Percentiles rank a stretch among this genome's conserved stretches.
Conservation (phyloP, 2,888 invertebrate genomes). For the Mimas tiliae region DNA sequence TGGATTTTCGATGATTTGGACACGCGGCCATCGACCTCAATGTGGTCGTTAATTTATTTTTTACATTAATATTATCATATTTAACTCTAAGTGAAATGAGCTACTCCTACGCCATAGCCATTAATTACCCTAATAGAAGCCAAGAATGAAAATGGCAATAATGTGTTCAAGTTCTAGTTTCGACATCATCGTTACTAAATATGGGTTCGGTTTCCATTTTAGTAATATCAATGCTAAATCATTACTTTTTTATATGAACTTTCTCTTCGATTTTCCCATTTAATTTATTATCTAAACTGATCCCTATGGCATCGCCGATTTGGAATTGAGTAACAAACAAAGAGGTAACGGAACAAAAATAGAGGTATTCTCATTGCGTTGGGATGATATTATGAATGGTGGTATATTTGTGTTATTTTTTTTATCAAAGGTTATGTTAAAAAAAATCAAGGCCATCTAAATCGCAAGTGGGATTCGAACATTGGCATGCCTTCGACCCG, state of each 20-base stretch:
- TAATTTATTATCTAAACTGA: neutral
- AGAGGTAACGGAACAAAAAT: neutral
- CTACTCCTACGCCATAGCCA: constrained; percentile 6
- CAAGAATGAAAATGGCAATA: neutral
- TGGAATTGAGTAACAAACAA: neutral
- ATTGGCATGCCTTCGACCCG: constrained; percentile 62
- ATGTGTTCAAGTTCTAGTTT: neutral
- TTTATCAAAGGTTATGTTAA: constrained; percentile 59
- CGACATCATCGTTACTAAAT: neutral
- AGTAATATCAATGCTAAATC: no score
- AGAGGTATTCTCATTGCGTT: neutral
- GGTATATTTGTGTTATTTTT: constrained; percentile 41
- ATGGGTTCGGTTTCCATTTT: neutral
- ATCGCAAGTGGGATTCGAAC: constrained; percentile 62
- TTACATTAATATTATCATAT: constrained; percentile 4
- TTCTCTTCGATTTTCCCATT: neutral
- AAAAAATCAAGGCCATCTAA: constrained; percentile 65
- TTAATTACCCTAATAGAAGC: neutral
- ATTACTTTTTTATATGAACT: neutral
- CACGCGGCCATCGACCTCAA: constrained; percentile 46
- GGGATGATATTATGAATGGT: constrained; percentile 13
- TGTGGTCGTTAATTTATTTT: neutral
- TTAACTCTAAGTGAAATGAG: neutral
- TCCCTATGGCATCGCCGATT: neutral
- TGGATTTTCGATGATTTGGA: constrained; percentile 48